Evolutionary conservation across 2,888 invertebrate genomes (phyloP), one percentile per base, ranked within the genome.

Genomic region (Clistopyga incitator): DNA sequence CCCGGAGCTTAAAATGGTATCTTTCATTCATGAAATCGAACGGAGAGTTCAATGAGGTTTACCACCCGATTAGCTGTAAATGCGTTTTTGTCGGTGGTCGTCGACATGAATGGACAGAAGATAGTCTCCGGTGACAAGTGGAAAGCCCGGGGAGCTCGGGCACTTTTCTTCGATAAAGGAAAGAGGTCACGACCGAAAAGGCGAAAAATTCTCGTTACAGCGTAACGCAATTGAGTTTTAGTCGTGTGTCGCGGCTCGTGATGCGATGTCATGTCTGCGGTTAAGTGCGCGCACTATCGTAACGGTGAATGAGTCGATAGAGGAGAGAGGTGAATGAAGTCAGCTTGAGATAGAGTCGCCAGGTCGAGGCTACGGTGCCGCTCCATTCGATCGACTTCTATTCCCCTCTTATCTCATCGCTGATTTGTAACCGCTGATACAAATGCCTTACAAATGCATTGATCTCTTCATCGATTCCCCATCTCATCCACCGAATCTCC

Each of bases 241-340:
- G 56, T 29, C 23, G 52, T 34, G 34, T 18, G 61, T 8, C 18
- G 64, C 8, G 11, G 38, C n/a, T 34, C 38, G 4, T 8, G 34
- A 4, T 34, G 38, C 10, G 38, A 38, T 38, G 38, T 38, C 42
- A 64, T 64, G 64, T 64, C 64, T 59, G 72, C 34, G 29, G 74
- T 11, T 38, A 50, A 74, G 74, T 38, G 61, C 47, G 74, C 23
- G 61, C 47, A 61, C 74, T 74, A 76, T 78, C 75, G 75, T 82
- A 82, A 82, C 82, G 82, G 82, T 82, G 81, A 82, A 82, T 82
- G 77, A 82, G 59, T 68, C 71, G 77, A 82, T 78, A 72, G 70
- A 64, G 56, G 20, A 47, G 23, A 25, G 67, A 67, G 72, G 72
- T 56, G 72, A 72, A 70, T 70, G 70, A 70, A 70, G 70, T 38